phyloP scores from a whole-genome alignment of 2,113 vertebrate species.

The Salvelinus sp. region DNA sequence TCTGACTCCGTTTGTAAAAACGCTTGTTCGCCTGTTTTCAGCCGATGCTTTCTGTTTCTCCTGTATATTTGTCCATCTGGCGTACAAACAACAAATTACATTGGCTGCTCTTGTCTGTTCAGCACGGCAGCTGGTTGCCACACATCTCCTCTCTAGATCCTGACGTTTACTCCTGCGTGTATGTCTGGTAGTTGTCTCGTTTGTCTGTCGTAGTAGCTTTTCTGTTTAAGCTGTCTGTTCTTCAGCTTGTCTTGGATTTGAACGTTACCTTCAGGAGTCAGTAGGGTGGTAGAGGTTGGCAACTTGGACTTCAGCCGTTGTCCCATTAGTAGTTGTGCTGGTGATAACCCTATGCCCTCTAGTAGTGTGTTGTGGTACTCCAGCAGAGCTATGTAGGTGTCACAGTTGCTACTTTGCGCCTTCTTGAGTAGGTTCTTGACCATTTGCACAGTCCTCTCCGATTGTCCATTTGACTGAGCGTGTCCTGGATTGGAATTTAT shows the following conservation, averaged over 20 bases:
- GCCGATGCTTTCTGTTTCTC: background rate
- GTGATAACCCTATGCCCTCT: background rate
- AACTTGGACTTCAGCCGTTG: background rate
- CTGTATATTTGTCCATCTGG: background rate
- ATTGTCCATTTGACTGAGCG: constrained; percentile 11
- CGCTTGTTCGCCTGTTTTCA: background rate
- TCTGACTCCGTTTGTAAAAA: background rate
- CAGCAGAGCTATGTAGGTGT: background rate
- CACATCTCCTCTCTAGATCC: background rate
- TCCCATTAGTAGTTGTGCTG: background rate
- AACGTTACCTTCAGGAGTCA: background rate
- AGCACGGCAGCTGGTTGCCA: background rate
- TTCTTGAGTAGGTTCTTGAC: constrained; percentile 19
- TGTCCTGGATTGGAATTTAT: too few species aligned
- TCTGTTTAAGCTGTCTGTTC: background rate
- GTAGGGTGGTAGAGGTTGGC: background rate
- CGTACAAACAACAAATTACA: background rate
- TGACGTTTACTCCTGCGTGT: background rate
- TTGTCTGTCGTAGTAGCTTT: background rate
- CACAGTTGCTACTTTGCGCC: background rate
- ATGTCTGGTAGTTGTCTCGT: too few species aligned
- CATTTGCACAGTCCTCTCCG: background rate
- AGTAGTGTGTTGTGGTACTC: background rate
- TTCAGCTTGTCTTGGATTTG: background rate
- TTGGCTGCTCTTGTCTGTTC: background rate